Conservation (phyloP, 1,140 invertebrate genomes). For the Saccostrea cuccullata region DNA sequence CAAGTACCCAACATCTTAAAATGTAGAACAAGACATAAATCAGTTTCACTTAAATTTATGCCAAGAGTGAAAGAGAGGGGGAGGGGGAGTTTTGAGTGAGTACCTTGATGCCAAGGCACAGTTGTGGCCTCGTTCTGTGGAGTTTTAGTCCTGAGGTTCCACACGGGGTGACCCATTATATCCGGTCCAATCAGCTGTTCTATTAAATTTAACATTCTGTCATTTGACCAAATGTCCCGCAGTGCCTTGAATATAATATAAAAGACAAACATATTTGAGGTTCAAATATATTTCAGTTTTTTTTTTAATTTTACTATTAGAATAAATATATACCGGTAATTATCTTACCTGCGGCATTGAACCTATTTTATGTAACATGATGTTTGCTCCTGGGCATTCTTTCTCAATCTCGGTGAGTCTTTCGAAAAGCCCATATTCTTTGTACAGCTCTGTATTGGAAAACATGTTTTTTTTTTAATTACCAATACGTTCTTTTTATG, state of each 20-base stretch:
- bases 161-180: conserved; percentile 76
- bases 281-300: too few species aligned
- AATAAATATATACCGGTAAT: too few species aligned
- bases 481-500: too few species aligned
- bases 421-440: conserved; percentile 71
- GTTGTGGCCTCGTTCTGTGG: conserved; percentile 69
- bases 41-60: background rate
- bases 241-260: conserved; percentile 59
- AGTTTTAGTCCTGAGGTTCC: conserved; percentile 75
- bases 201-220: conserved; percentile 71
- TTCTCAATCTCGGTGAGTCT: conserved; percentile 72
- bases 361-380: conserved; percentile 72
- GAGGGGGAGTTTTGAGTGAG: background rate
- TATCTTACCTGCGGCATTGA: conserved; percentile 67
- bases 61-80: background rate
- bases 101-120: conserved; percentile 78
- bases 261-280: background rate
- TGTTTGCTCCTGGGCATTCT: conserved; percentile 74
- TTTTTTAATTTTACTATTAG: too few species aligned
- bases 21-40: background rate
- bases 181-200: conserved; percentile 76
- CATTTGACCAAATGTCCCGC: conserved; percentile 69
- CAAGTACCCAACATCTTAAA: conserved; percentile 69
- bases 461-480: too few species aligned
- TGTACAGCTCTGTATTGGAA: conserved; percentile 67